These are phyloP conservation scores for Ormyrus nitidulus DNA, from an alignment of 2,888 invertebrate species.

Conservation along the genomic window DNA sequence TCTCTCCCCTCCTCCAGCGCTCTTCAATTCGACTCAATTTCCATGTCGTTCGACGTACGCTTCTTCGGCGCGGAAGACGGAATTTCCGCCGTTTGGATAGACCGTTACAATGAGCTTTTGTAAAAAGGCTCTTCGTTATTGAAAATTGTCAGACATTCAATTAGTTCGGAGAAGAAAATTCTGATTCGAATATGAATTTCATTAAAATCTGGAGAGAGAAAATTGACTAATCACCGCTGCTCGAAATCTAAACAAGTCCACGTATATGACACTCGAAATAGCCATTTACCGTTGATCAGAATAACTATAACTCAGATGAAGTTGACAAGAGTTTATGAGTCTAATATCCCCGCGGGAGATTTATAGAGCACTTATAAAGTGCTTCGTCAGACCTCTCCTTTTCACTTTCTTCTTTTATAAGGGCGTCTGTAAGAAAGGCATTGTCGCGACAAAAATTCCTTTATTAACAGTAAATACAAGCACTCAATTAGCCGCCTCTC, in stretches of 20 bases:
- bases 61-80: slow-evolving; percentile 7
- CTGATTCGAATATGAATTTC: background rate
- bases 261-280: no score
- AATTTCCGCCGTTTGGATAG: slow-evolving; percentile 14
- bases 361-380: slow-evolving; percentile 14
- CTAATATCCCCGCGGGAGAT: slow-evolving; percentile 2
- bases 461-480: no score
- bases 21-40: slow-evolving; percentile 3
- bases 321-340: slow-evolving; percentile 16
- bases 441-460: background rate
- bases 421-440: background rate
- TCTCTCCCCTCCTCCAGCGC: background rate
- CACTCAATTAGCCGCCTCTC: no score
- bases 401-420: background rate
- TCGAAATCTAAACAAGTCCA: background rate
- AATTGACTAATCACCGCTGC: background rate
- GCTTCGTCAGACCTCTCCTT: background rate
- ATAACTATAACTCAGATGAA: slow-evolving; percentile 15
- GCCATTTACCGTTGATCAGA: slow-evolving; percentile 10
- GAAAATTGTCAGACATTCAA: background rate
- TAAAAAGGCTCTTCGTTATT: slow-evolving; percentile 4
- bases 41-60: background rate
- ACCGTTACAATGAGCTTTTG: slow-evolving; percentile 29
- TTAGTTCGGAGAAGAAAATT: background rate
- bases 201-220: background rate